Percentiles rank a stretch among this genome's conserved stretches.
These are phyloP conservation scores for Oconnorella tubifera DNA, from an alignment of 2,888 invertebrate species.

Conservation along the genomic window DNA sequence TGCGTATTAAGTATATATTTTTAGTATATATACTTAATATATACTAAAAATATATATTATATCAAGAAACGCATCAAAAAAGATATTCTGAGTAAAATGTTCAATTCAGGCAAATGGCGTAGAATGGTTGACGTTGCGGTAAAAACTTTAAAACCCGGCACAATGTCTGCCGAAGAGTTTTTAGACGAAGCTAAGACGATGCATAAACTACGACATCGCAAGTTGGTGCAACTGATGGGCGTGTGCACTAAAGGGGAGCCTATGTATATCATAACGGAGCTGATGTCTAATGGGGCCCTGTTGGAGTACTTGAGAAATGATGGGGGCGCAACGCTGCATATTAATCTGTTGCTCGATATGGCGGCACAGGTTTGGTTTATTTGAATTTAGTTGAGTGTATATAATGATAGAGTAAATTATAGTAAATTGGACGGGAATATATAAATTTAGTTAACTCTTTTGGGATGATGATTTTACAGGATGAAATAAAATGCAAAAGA, in stretches of 20 bases:
- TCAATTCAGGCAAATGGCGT: slow-evolving; percentile 71
- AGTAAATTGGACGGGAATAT: neutral
- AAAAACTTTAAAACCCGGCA: slow-evolving; percentile 90
- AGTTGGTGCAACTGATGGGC: slow-evolving; percentile 85
- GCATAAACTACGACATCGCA: slow-evolving; percentile 57
- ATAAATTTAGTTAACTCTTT: neutral
- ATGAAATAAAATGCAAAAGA: too few species aligned
- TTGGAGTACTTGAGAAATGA: slow-evolving; percentile 82
- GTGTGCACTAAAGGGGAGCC: slow-evolving; percentile 84
- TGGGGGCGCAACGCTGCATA: slow-evolving; percentile 80
- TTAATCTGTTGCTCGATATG: slow-evolving; percentile 77
- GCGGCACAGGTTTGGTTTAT: slow-evolving; percentile 75
- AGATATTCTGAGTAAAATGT: too few species aligned
- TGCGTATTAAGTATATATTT: too few species aligned
- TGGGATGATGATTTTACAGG: neutral
- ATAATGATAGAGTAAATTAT: neutral
- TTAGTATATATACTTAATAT: too few species aligned
- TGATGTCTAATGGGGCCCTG: slow-evolving; percentile 93
- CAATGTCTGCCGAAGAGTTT: slow-evolving; percentile 91
- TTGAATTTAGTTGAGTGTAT: neutral
- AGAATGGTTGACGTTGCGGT: slow-evolving; percentile 96
- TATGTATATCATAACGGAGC: slow-evolving; percentile 84
- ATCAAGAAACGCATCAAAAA: too few species aligned
- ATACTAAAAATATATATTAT: too few species aligned
- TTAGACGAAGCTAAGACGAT: slow-evolving; percentile 70